Evolutionary conservation across 2,113 vertebrate species (phyloP).

Genomic region (Nipponia nippon): DNA sequence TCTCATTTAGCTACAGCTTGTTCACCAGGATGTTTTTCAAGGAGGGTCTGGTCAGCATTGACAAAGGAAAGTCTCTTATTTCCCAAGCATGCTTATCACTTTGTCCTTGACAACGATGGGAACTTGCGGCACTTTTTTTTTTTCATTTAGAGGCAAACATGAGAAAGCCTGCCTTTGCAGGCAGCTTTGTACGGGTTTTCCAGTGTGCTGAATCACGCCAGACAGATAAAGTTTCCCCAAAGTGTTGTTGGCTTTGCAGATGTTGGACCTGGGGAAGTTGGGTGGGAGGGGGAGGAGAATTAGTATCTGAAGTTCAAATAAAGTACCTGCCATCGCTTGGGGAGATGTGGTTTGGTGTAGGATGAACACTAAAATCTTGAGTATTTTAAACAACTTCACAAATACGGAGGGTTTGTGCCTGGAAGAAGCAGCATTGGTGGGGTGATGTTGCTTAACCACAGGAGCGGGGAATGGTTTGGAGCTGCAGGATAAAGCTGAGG

Average conservation of each 20-base stretch:
- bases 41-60: slow-evolving; percentile 55
- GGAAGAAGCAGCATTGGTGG: neutral
- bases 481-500: neutral
- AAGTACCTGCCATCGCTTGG: neutral
- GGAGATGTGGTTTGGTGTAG: neutral
- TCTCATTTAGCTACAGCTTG: slow-evolving; percentile 23
- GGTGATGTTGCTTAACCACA: neutral
- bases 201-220: neutral
- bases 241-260: neutral
- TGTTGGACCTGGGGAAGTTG: slow-evolving; percentile 7
- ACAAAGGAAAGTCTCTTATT: slow-evolving; percentile 44
- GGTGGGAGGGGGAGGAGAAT: neutral
- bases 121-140: slow-evolving; percentile 31
- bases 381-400: neutral
- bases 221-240: slow-evolving; percentile 32
- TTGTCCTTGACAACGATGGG: slow-evolving; percentile 54
- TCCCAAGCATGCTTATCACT: slow-evolving; percentile 60
- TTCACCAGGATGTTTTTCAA: slow-evolving; percentile 61
- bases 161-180: slow-evolving; percentile 4
- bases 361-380: neutral
- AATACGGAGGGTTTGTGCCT: neutral
- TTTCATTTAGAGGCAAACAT: neutral
- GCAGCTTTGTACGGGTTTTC: slow-evolving; percentile 31
- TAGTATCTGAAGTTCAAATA: neutral
- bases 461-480: neutral